Evolutionary conservation across 2,888 invertebrate species (phyloP).

Genomic region (Cacoxenus indagator): DNA sequence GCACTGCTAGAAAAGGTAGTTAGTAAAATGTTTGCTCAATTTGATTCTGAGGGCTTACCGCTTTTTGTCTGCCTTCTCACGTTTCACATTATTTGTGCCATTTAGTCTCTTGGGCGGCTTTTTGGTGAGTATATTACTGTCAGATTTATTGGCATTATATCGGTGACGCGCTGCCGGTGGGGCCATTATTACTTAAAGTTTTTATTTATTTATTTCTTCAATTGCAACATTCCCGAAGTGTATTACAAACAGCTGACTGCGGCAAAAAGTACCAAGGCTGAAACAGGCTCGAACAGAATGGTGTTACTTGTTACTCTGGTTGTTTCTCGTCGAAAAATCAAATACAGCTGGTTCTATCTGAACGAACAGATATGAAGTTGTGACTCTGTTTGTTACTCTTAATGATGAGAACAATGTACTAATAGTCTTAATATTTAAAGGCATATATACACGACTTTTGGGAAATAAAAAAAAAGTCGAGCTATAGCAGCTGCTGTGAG

Average conservation of each 20-base stretch:
- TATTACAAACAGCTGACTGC: background rate
- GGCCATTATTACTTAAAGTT: conserved; percentile 53
- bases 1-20: background rate
- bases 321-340: too few relatives aligned
- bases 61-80: conserved; percentile 42
- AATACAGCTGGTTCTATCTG: too few relatives aligned
- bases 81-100: conserved; percentile 38
- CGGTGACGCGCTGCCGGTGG: conserved; percentile 68
- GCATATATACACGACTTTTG: too few relatives aligned
- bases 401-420: too few relatives aligned
- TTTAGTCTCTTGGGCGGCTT: conserved; percentile 63
- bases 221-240: background rate
- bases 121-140: conserved; percentile 62
- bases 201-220: background rate
- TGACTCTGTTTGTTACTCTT: too few relatives aligned
- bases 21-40: conserved; percentile 28
- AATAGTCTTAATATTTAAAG: too few relatives aligned
- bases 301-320: too few relatives aligned
- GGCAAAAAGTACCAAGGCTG: background rate
- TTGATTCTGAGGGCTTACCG: conserved; percentile 40
- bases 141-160: conserved; percentile 69
- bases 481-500: too few relatives aligned
- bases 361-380: too few relatives aligned
- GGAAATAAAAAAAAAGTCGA: too few relatives aligned
- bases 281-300: background rate